These are phyloP conservation scores for Channa argus DNA, from an alignment of 2,113 vertebrate species.

Conservation along the genomic window DNA sequence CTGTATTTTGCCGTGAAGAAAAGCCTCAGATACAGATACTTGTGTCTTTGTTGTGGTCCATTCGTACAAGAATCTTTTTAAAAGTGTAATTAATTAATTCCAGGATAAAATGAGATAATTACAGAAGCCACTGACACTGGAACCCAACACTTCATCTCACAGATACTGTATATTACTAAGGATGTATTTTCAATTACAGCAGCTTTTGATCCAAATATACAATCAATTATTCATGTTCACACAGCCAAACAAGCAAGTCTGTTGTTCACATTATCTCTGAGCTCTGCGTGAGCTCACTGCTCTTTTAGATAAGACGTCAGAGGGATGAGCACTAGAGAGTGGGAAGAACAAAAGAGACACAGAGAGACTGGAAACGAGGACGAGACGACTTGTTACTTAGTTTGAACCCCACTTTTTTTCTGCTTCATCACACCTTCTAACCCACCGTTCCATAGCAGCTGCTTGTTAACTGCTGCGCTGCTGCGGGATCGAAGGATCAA, in stretches of 20 bases:
- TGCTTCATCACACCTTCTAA: constrained; percentile 8
- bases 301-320: not conserved
- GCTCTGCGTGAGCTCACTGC: constrained; percentile 1
- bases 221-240: constrained; percentile 1
- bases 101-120: too few relatives aligned
- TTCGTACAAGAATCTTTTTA: too few relatives aligned
- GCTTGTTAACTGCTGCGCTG: constrained; percentile 26
- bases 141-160: not conserved
- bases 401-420: constrained; percentile 2
- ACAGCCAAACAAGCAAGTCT: constrained; percentile 1
- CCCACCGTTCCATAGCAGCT: not conserved
- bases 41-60: too few relatives aligned
- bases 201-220: not conserved
- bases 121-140: too few relatives aligned
- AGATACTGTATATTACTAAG: not conserved
- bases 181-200: not conserved
- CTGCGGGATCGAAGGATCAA: constrained; percentile 34
- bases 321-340: not conserved
- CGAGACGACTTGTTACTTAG: constrained; percentile 8
- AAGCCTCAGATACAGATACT: too few relatives aligned
- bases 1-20: too few relatives aligned
- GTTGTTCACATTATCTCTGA: constrained; percentile 12
- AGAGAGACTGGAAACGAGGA: not conserved
- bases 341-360: constrained; percentile 6
- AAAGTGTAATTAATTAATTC: too few relatives aligned